phyloP scores from a whole-genome alignment of 2,888 invertebrate genomes.

The Noctua fimbriata region DNA sequence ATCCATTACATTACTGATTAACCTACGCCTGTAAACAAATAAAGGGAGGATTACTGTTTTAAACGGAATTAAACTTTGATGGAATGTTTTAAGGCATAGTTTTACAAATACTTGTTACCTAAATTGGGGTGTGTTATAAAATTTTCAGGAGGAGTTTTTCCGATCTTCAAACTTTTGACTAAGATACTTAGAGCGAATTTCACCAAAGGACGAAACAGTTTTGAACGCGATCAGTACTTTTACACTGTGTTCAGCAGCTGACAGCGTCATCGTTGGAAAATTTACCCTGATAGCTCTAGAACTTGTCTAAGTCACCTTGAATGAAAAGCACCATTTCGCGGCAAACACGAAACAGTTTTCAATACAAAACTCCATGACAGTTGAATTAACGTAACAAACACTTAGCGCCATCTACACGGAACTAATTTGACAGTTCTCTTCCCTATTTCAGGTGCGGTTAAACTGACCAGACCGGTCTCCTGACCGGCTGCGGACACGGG shows the following conservation, averaged over 20 bases:
- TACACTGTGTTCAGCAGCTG: background rate
- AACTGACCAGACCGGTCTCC: background rate
- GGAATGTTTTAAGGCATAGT: slow-evolving; percentile 22
- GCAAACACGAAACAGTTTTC: background rate
- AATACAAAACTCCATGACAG: background rate
- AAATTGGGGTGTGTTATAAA: slow-evolving; percentile 24
- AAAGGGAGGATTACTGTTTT: slow-evolving; percentile 44
- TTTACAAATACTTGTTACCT: background rate
- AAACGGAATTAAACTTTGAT: slow-evolving; percentile 31
- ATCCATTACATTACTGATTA: slow-evolving; percentile 45
- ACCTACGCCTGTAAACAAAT: slow-evolving; percentile 64
- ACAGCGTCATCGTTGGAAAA: background rate
- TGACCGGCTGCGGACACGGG: background rate
- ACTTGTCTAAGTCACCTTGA: background rate
- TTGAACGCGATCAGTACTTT: background rate
- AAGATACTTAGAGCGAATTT: background rate
- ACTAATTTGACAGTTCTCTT: background rate
- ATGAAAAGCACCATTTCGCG: background rate
- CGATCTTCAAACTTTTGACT: background rate
- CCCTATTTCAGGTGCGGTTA: background rate
- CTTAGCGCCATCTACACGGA: background rate
- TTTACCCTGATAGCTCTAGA: background rate
- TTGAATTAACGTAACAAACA: background rate
- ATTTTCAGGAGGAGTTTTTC: background rate
- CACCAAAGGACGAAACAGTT: too few relatives aligned